These are phyloP conservation scores for Syngnathus acus DNA, from an alignment of 2,797 vertebrate genomes.

Conservation along the genomic window DNA sequence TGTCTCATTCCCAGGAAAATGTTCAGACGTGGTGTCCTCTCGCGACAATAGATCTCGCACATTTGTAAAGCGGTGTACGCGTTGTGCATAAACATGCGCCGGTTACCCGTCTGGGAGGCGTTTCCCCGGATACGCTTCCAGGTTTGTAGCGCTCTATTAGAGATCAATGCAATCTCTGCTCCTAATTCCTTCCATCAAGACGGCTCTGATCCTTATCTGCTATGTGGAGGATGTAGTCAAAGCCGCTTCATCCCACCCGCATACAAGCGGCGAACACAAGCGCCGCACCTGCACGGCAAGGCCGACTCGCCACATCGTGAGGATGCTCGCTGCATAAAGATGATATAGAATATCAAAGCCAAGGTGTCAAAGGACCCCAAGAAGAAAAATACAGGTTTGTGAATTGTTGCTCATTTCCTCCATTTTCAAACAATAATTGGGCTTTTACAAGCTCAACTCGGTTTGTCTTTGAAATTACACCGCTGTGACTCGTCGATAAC, in stretches of 20 bases:
- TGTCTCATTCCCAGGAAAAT: no score
- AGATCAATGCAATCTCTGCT: conserved; percentile 70
- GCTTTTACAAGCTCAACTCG: conserved; percentile 45
- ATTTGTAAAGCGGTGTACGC: background rate
- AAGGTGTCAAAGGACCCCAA: no score
- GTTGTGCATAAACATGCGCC: conserved; percentile 28
- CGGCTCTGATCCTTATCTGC: conserved; percentile 68
- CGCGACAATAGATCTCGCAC: background rate
- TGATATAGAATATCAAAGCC: no score
- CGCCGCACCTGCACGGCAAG: background rate
- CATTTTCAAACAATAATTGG: conserved; percentile 20
- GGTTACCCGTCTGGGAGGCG: conserved; percentile 28
- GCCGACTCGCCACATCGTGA: no score
- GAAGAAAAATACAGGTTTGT: background rate
- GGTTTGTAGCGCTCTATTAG: conserved; percentile 69
- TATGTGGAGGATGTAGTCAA: conserved; percentile 57
- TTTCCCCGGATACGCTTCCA: conserved; percentile 65
- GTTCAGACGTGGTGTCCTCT: background rate
- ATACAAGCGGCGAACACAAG: background rate
- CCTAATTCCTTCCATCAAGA: conserved; percentile 69
- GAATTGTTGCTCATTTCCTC: background rate
- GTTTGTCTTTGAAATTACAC: conserved; percentile 51
- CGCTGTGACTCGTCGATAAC: conserved; percentile 60
- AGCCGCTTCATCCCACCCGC: conserved; percentile 44
- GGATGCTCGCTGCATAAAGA: no score